phyloP scores from a whole-genome alignment of 2,888 invertebrate genomes.

The Chymomyza fuscimana region DNA sequence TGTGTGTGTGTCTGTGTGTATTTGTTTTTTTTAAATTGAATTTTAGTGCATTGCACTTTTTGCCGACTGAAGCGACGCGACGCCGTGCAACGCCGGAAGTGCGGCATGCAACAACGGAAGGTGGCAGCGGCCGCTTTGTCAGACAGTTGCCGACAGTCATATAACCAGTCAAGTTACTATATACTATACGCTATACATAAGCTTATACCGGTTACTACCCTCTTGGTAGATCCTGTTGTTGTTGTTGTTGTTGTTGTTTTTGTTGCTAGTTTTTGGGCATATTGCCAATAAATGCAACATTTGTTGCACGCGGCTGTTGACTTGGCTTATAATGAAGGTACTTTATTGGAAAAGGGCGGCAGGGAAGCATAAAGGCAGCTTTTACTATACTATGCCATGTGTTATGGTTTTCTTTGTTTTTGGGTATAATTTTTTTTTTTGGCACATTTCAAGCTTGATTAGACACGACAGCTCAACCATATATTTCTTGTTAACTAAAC shows the following conservation, averaged over 20 bases:
- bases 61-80: constrained; percentile 30
- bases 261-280: constrained; percentile 3
- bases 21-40: constrained; percentile 60
- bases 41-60: constrained; percentile 73
- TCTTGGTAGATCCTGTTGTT: constrained; percentile 9
- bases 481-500: constrained; percentile 27
- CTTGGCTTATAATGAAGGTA: not conserved
- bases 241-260: constrained; percentile 3
- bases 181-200: not conserved
- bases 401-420: not conserved
- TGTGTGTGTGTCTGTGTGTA: constrained; percentile 21
- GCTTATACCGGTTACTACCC: constrained; percentile 29
- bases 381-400: not conserved
- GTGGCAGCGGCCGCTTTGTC: constrained; percentile 37
- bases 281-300: constrained; percentile 8
- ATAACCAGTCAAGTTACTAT: not conserved
- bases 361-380: not conserved
- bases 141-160: constrained; percentile 42
- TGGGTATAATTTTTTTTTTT: not conserved
- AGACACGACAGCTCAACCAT: not conserved
- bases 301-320: constrained; percentile 14
- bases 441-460: constrained; percentile 3
- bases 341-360: not conserved
- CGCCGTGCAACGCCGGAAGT: constrained; percentile 23
- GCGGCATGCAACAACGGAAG: constrained; percentile 21